Evolutionary conservation across 2,888 invertebrate genomes (phyloP).

Genomic region (Scaptomyza tumidula): DNA sequence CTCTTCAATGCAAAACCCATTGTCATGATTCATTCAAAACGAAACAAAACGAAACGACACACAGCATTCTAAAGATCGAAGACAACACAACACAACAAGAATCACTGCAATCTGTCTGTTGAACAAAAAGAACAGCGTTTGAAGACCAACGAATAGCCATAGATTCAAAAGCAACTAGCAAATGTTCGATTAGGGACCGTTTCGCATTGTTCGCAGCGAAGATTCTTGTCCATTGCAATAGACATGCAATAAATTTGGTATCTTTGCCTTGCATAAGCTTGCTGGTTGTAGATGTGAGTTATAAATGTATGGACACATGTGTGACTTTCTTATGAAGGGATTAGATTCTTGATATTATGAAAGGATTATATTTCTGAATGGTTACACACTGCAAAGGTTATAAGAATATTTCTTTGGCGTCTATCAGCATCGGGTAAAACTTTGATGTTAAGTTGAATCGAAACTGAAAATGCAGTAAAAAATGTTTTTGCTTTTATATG

Average conservation of each 20-base stretch:
- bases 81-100: slow-evolving; percentile 10
- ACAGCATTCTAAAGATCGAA: slow-evolving; percentile 43
- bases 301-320: not conserved
- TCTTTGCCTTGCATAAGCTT: not conserved
- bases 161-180: slow-evolving; percentile 37
- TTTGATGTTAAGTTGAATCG: not conserved
- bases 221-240: slow-evolving; percentile 32
- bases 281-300: not conserved
- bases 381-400: not conserved
- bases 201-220: slow-evolving; percentile 42
- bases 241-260: slow-evolving; percentile 43
- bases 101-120: slow-evolving; percentile 32
- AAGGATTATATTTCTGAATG: not conserved
- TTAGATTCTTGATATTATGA: not conserved
- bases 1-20: slow-evolving; percentile 52
- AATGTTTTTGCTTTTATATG: not conserved
- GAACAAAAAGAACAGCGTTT: slow-evolving; percentile 10
- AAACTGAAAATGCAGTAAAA: not conserved
- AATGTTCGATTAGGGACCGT: slow-evolving; percentile 75
- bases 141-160: slow-evolving; percentile 21
- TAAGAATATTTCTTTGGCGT: not conserved
- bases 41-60: slow-evolving; percentile 38
- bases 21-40: slow-evolving; percentile 66
- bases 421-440: not conserved
- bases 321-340: not conserved